Evolutionary conservation across 2,888 invertebrate genomes (phyloP).

Genomic region (Creontiades dilutus): DNA sequence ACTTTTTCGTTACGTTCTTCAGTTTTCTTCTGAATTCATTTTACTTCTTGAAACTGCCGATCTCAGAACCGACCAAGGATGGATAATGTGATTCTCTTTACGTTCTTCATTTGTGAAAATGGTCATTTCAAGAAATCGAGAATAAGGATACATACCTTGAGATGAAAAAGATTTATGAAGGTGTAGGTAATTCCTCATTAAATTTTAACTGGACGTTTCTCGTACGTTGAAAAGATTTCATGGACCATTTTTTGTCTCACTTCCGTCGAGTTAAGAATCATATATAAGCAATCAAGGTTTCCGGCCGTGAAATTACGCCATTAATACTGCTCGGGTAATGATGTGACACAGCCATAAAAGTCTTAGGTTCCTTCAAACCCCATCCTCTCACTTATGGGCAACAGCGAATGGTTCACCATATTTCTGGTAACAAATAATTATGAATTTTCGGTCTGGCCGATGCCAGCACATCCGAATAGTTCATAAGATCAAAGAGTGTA

Average conservation of each 20-base stretch:
- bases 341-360: background rate
- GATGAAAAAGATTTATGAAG: background rate
- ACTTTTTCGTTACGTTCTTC: too few species aligned
- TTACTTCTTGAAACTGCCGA: background rate
- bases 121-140: background rate
- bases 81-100: background rate
- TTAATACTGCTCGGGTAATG: background rate
- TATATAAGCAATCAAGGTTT: background rate
- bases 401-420: too few species aligned
- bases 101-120: background rate
- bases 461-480: too few species aligned
- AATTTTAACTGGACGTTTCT: background rate
- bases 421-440: too few species aligned
- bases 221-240: background rate
- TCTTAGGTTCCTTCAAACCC: too few species aligned
- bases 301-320: constrained; percentile 17
- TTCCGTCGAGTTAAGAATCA: background rate
- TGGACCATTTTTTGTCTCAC: background rate
- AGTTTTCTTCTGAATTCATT: too few species aligned
- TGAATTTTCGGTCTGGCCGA: too few species aligned
- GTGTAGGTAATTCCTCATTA: background rate
- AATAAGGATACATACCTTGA: too few species aligned
- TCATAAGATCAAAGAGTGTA: too few species aligned
- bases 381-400: constrained; percentile 16
- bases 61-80: background rate